Conservation (phyloP, 2,888 invertebrate species). For the Ceriagrion tenellum region DNA sequence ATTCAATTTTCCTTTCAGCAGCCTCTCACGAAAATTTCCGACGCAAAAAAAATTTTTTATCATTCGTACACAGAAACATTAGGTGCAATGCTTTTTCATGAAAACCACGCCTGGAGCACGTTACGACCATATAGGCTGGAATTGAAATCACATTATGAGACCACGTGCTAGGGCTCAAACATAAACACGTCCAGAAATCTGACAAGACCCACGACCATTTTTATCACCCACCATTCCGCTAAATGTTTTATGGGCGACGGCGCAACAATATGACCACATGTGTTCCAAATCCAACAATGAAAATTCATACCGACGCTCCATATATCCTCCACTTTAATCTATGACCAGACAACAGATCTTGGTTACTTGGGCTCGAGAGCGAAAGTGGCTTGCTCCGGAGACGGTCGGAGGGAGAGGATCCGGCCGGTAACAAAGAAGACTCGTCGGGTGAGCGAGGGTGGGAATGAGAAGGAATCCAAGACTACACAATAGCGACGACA, state of each 20-base stretch:
- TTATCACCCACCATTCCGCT: background rate
- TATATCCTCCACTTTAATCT: background rate
- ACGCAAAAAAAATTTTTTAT: too few relatives aligned
- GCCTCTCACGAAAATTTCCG: too few relatives aligned
- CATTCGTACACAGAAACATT: too few relatives aligned
- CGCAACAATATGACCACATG: background rate
- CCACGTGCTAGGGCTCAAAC: background rate
- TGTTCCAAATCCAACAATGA: background rate
- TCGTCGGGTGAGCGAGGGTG: background rate
- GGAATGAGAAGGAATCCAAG: background rate
- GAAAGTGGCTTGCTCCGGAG: background rate
- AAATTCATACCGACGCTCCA: background rate
- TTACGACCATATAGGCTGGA: too few relatives aligned
- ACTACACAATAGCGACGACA: background rate
- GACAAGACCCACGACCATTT: background rate
- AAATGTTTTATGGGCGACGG: background rate
- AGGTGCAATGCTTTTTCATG: too few relatives aligned
- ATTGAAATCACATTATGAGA: too few relatives aligned
- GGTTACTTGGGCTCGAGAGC: background rate
- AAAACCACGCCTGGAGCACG: too few relatives aligned
- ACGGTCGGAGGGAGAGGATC: background rate
- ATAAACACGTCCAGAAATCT: background rate
- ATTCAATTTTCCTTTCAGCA: too few relatives aligned
- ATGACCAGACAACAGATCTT: background rate
- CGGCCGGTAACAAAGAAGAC: background rate